phyloP scores from a whole-genome alignment of 2,113 vertebrate genomes.

The Pitta sordida region DNA sequence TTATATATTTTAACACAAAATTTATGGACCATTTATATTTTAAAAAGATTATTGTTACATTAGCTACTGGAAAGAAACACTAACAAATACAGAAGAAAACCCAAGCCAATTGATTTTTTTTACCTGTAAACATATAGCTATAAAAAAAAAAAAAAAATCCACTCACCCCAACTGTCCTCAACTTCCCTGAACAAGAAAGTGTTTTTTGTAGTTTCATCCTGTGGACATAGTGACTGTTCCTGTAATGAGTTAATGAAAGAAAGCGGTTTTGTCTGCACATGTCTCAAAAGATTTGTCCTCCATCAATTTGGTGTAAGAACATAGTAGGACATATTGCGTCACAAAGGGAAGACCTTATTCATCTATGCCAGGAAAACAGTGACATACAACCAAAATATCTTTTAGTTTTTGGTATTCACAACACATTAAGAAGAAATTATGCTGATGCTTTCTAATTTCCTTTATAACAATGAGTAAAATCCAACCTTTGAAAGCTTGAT shows the following conservation, averaged over 20 bases:
- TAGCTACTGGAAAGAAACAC: neutral
- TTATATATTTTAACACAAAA: neutral
- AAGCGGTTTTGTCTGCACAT: neutral
- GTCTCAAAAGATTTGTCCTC: neutral
- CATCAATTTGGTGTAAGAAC: neutral
- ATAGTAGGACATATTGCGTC: neutral
- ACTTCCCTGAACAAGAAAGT: neutral
- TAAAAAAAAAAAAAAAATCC: neutral
- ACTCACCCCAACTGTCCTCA: accelerated
- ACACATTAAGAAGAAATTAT: neutral
- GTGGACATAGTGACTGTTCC: accelerated
- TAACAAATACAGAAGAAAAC: neutral
- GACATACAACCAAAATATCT: neutral
- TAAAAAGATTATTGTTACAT: neutral
- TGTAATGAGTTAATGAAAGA: neutral
- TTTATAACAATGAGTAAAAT: neutral
- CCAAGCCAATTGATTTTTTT: neutral
- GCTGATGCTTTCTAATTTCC: neutral
- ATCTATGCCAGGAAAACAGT: neutral
- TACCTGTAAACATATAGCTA: neutral
- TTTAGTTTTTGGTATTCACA: neutral
- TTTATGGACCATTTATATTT: neutral
- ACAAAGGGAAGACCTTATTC: neutral
- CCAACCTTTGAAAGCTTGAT: neutral
- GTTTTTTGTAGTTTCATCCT: neutral